Base-by-base conservation (phyloP, 2,888 invertebrate genomes). In the Trissolcus brochymenae region DNA sequence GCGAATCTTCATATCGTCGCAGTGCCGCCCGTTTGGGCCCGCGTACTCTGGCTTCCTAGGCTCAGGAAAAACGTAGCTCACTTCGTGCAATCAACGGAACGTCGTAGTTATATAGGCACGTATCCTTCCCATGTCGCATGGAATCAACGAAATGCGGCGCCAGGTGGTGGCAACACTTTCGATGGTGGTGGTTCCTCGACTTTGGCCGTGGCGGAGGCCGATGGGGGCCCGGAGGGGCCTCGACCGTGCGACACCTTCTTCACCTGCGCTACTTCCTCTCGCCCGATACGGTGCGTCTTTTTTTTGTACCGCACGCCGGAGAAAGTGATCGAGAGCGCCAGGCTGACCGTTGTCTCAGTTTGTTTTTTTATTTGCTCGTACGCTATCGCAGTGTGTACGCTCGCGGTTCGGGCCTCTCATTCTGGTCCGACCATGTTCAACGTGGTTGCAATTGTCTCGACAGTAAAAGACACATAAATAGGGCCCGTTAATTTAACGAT, bases 51-150 rank as follows among this genome's bases (percentile, higher is more conserved):
- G 84, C 84, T 86, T 84, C 85, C 87, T 84, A 83, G 84, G 79
- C 84, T 83, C 84, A 85, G 85, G 86, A 85, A 87, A 19, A 87
- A 85, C 87, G 85, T 86, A 84, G 84, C 82, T 87, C 83, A 89
- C 88, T 89, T 88, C 84, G 86, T 81, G 83, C 88, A 89, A 89
- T 89, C 85, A 87, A 85, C 84, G 88, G 87, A 89, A 89, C 88
- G 86, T 78, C 86, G 86, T 82, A 80, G 89, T 89, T 89, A 87
- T 89, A 89, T 89, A 89, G 88, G 87, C 85, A 82, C 87, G 87
- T 85, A 87, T 87, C 84, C 86, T 88, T 86, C 87, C 87, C 85
- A 84, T 66, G 76, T 59, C 67, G 61, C 66, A 64, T 66, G 81
- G 80, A 79, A 83, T 78, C 77, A 79, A 79, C 65, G 75, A 80